Evolutionary conservation across 2,113 vertebrate genomes (phyloP).

Genomic region (Pituophis catenifer): DNA sequence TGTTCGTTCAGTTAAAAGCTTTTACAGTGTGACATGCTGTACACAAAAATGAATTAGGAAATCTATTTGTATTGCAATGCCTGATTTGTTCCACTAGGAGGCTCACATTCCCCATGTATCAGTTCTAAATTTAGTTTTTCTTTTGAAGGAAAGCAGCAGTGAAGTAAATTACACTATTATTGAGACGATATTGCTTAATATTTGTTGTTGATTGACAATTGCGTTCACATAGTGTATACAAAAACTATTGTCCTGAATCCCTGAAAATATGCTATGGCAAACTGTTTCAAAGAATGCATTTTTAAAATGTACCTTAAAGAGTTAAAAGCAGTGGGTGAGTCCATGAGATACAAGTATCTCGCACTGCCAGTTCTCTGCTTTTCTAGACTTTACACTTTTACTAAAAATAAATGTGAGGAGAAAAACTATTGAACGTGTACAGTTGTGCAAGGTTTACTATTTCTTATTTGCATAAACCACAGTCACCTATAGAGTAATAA

Average conservation of each 20-base stretch:
- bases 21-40: fast-evolving
- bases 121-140: fast-evolving
- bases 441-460: neutral
- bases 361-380: neutral
- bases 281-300: neutral
- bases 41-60: neutral
- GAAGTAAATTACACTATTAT: neutral
- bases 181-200: neutral
- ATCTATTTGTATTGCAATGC: conserved; percentile 6
- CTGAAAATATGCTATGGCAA: neutral
- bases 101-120: conserved; percentile 17
- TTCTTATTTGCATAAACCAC: neutral
- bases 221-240: neutral
- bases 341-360: neutral
- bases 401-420: neutral
- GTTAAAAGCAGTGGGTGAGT: neutral
- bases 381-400: neutral
- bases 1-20: neutral
- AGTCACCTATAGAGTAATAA: neutral
- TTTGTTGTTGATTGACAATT: neutral
- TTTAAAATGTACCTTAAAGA: neutral
- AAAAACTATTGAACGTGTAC: neutral
- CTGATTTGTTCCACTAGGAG: conserved; percentile 24
- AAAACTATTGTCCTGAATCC: neutral
- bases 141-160: neutral